Base-by-base conservation (phyloP, 2,888 invertebrate genomes). In the Adelphocoris suturalis region DNA sequence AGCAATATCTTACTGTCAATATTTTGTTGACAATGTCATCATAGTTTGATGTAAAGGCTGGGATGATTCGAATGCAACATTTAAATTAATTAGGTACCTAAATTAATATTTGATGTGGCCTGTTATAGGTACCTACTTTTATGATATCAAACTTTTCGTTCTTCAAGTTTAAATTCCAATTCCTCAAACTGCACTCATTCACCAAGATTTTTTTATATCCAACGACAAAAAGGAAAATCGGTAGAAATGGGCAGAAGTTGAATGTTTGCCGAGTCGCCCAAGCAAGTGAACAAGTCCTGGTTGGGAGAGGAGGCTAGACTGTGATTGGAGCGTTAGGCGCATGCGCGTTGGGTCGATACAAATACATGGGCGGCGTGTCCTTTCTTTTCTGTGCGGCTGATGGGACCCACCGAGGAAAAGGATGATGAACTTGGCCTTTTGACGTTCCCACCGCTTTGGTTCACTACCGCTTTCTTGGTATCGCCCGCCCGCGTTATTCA, bases 381-480 rank as follows among this genome's bases (percentile, higher is more conserved):
- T 78, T 78, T 46, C 47, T 78, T 47, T 46, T 78, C 47, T 46
- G 47, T 78, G 19, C 3, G 12, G n/a, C 28, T 19, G 75, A 75
- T 19, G 19, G 4, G 76, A 76, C 46, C 37, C 76, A 46, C 16
- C 47, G 78, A 78, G 78, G 46, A 78, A 28, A 78, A 68, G 68
- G 68, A 68, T 68, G 78, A 78, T 78, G 78, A 78, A 78, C 78
- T 78, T 78, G 78, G 78, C 78, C 46, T 78, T 23, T 78, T 37
- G 78, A 78, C 78, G 78, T 46, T 46, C 78, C 47, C 78, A 46
- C 78, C 78, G 68, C 19, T 68, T 27, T 11, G 68, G 68, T 68
- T 68, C 68, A 68, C 68, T 68, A 68, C 68, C 68, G 68, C 27
- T 68, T 68, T 68, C 23, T 23, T 68, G 19, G 68, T 27, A 68